Conservation (phyloP, 2,888 invertebrate species). For the Drosophila niveifrons region DNA sequence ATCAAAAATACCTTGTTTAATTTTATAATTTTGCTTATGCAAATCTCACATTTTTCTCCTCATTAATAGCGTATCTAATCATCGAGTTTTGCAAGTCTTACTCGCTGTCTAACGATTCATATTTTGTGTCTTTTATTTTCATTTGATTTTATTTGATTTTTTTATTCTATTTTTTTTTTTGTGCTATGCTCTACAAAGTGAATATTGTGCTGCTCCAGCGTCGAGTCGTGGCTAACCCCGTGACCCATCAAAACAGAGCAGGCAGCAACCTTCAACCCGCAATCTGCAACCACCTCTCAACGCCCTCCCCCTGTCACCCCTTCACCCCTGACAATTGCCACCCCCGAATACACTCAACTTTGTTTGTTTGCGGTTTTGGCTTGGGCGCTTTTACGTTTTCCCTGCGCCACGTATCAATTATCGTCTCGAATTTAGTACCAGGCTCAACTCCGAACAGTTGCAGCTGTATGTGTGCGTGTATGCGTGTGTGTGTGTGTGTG, state of each 20-base stretch:
- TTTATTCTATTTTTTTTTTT: not conserved
- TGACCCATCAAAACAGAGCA: conserved; percentile 1
- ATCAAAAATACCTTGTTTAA: too few species aligned
- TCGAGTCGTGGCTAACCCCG: conserved; percentile 10
- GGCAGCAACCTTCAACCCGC: not conserved
- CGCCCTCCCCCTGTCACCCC: too few species aligned
- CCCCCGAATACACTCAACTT: conserved; percentile 47
- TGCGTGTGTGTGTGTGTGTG: not conserved
- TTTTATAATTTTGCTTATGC: too few species aligned
- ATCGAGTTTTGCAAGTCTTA: not conserved
- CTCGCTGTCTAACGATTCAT: not conserved
- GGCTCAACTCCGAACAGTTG: conserved; percentile 9
- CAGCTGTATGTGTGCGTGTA: not conserved
- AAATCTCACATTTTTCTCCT: too few species aligned
- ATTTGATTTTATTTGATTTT: too few species aligned
- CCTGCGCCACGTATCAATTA: conserved; percentile 70
- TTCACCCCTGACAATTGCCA: not conserved
- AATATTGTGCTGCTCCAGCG: conserved; percentile 33
- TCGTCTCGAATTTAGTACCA: conserved; percentile 71
- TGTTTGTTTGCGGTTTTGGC: conserved; percentile 75
- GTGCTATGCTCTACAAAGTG: conserved; percentile 35
- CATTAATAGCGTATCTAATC: not conserved
- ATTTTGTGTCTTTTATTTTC: conserved; percentile 11
- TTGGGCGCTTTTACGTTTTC: conserved; percentile 71
- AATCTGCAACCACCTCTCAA: too few species aligned